Evolutionary conservation across 2,113 vertebrate species (phyloP), one percentile per base, ranked within the genome.

Genomic region (Astur gentilis): DNA sequence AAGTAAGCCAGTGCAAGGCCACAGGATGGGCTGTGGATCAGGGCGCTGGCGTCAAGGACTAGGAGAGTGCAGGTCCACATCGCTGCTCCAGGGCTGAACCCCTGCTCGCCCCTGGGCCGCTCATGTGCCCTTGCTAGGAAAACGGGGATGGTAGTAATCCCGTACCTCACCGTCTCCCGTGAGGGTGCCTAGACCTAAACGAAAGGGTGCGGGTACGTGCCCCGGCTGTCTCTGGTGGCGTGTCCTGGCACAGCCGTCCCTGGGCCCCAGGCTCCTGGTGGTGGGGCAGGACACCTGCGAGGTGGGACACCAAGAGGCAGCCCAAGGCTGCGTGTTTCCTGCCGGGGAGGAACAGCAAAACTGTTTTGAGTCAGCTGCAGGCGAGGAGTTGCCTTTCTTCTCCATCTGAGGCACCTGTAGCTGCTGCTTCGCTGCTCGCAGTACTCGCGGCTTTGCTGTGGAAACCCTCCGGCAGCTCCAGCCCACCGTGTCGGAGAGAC

Each of bases 81-180:
- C 54, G 9, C 23, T 16, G 23, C 52, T 83, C n/a, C 47, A 20
- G 13, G 8, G 29, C 57, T 49, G 70, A 49, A 7, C 5, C 34
- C 0, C n/a, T 8, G 0, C 58, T 55, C 52, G 34, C 34, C n/a
- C 34, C 14, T 13, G 13, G 29, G 13, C 22, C 23, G 40, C 70
- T 32, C 65, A 13, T 57, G n/a, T 13, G 13, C n/a, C 16, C 16
- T 19, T 54, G 36, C 29, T 23, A 60, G 32, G 75, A 54, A 79
- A 64, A 79, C 1, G 21, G 29, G 45, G 29, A 40, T 52, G 14
- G 36, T 2, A 18, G 34, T 18, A 67, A 61, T 29, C 29, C 34
- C 2, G 0, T 50, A 29, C n/a, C 27, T 75, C 45, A 20, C 61
- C 20, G 26, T 9, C 9, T 57, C 27, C 22, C 0, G 0, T n/a